These are phyloP conservation scores for Tipula vernalis DNA, from an alignment of 2,888 invertebrate species.

Conservation along the genomic window DNA sequence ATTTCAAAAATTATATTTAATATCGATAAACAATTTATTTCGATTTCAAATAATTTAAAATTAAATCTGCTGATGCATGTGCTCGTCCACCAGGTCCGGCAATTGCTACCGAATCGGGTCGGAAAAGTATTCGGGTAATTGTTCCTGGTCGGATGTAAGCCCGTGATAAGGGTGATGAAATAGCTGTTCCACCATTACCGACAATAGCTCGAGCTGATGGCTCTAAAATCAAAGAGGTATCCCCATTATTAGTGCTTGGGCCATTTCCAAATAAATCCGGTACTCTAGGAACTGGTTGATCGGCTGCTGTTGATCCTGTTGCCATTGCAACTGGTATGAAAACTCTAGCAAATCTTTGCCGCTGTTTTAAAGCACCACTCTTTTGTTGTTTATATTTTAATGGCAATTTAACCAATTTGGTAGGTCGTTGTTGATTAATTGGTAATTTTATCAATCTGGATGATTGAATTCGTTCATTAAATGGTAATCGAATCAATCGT, in stretches of 20 bases:
- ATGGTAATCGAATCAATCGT: neutral
- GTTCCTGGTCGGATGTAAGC: constrained; percentile 49
- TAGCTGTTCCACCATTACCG: constrained; percentile 51
- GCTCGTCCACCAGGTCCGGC: constrained; percentile 65
- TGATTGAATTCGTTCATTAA: neutral
- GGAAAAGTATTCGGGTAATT: constrained; percentile 48
- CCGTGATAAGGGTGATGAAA: constrained; percentile 54
- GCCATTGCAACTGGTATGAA: constrained; percentile 24
- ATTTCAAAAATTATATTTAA: neutral
- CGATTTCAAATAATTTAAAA: constrained; percentile 36
- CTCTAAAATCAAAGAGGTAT: constrained; percentile 41
- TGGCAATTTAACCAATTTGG: neutral
- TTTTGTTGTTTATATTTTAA: neutral
- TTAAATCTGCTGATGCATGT: constrained; percentile 61
- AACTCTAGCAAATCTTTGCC: neutral
- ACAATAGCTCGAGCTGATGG: constrained; percentile 55
- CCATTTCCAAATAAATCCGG: constrained; percentile 20
- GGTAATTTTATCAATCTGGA: neutral
- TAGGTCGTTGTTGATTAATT: neutral
- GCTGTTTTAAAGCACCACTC: neutral
- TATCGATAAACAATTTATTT: neutral
- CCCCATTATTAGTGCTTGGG: constrained; percentile 8
- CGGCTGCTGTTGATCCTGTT: constrained; percentile 28
- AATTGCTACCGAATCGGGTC: constrained; percentile 56
- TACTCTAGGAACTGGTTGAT: constrained; percentile 21